These are phyloP conservation scores for Denticeps clupeoides DNA, from an alignment of 2,797 vertebrate genomes.

Conservation along the genomic window DNA sequence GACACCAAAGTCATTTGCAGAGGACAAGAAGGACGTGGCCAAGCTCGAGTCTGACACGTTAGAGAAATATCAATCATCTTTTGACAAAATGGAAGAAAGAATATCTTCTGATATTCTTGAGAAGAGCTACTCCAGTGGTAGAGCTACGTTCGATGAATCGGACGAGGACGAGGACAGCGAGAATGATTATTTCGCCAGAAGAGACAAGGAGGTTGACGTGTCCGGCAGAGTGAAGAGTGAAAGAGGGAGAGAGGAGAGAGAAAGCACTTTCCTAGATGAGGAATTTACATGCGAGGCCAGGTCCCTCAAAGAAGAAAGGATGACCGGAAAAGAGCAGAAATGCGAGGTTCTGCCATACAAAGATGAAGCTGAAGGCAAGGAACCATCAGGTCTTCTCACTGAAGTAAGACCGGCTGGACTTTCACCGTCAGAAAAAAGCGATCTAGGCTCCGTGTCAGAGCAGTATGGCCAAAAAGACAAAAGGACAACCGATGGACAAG, in stretches of 20 bases:
- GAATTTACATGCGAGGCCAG: conserved; percentile 56
- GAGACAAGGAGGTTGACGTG: conserved; percentile 57
- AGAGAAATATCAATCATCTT: conserved; percentile 35
- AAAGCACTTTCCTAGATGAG: conserved; percentile 86
- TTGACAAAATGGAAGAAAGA: conserved; percentile 27
- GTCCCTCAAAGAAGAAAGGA: conserved; percentile 36
- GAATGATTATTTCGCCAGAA: conserved; percentile 20
- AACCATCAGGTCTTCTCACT: conserved; percentile 22
- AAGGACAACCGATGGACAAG: conserved; percentile 26
- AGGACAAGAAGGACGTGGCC: conserved; percentile 26
- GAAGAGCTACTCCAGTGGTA: conserved; percentile 37
- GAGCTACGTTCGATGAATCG: conserved; percentile 41
- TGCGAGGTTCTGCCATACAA: no score
- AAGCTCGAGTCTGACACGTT: conserved; percentile 35
- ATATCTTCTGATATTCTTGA: conserved; percentile 24
- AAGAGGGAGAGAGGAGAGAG: conserved; percentile 81
- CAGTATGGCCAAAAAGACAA: conserved; percentile 29
- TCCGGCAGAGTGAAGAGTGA: conserved; percentile 62
- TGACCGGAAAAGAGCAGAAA: conserved; percentile 21
- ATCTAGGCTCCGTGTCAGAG: conserved; percentile 31
- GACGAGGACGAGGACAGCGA: conserved; percentile 55
- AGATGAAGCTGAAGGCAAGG: conserved; percentile 39
- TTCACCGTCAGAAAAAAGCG: conserved; percentile 29
- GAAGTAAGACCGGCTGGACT: conserved; percentile 25
- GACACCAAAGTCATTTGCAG: conserved; percentile 46